phyloP scores from a whole-genome alignment of 2,888 invertebrate species.

The Yponomeuta plumbellus region DNA sequence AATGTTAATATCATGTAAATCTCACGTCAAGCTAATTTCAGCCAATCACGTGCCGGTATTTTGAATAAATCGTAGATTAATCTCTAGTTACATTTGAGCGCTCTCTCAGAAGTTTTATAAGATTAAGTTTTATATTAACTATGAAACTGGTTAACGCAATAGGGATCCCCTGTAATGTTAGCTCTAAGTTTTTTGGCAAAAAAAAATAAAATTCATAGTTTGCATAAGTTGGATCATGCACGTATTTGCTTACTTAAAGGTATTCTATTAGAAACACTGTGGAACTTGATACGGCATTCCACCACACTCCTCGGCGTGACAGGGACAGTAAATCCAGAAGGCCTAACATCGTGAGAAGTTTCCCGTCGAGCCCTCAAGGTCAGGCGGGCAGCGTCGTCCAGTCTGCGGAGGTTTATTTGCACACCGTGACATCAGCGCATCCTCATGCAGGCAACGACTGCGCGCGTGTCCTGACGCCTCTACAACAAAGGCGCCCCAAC shows the following conservation, averaged over 20 bases:
- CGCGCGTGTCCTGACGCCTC: constrained; percentile 51
- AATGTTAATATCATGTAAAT: no score
- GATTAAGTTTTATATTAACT: no score
- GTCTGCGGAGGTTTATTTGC: constrained; percentile 60
- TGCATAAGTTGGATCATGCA: no score
- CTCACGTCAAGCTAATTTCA: no score
- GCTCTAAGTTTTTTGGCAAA: no score
- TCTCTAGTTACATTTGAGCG: no score
- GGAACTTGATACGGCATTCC: not conserved
- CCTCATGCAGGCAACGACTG: constrained; percentile 55
- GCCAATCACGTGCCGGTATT: no score
- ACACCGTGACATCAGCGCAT: constrained; percentile 56
- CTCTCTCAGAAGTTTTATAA: no score
- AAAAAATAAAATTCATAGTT: no score
- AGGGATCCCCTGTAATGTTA: no score
- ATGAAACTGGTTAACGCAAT: no score
- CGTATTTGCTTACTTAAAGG: not conserved
- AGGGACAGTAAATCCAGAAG: constrained; percentile 1
- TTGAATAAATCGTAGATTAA: no score
- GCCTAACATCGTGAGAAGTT: constrained; percentile 49
- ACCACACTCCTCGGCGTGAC: not conserved
- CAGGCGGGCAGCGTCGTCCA: constrained; percentile 57
- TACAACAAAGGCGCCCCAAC: constrained; percentile 51
- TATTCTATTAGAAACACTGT: not conserved
- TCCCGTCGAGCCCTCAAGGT: constrained; percentile 48